phyloP scores from a whole-genome alignment of 2,888 invertebrate species.

The Drosophila emarginata region DNA sequence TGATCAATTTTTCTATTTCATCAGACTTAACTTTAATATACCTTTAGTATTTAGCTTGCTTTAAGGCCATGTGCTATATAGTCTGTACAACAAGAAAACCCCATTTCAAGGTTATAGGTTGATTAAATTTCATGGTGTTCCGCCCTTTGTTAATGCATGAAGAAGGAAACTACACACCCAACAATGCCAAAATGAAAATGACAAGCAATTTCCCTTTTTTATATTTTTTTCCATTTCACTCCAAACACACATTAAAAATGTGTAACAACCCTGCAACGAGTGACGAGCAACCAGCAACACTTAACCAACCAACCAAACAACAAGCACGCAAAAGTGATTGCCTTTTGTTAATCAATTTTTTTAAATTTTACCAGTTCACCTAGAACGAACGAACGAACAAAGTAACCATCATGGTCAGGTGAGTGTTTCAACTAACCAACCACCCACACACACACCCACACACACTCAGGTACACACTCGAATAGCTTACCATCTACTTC shows the following conservation, averaged over 20 bases:
- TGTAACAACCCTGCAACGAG: constrained; percentile 1
- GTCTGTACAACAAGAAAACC: not conserved
- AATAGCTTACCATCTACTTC: constrained; percentile 1
- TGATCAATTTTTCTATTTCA: no score
- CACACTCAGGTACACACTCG: constrained; percentile 2
- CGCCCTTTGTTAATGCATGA: constrained; percentile 25
- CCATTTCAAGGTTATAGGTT: not conserved
- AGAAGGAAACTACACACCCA: constrained; percentile 28
- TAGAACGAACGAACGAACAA: not conserved
- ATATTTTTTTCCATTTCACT: not conserved
- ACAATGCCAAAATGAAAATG: constrained; percentile 18
- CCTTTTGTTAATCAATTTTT: constrained; percentile 47
- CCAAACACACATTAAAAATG: constrained; percentile 9
- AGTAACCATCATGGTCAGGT: constrained; percentile 2
- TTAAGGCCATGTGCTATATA: not conserved
- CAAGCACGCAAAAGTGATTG: constrained; percentile 38
- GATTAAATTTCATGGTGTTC: constrained; percentile 6
- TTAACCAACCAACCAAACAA: constrained; percentile 13
- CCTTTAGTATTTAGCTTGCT: no score
- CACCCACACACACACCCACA: not conserved
- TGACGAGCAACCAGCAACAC: not conserved
- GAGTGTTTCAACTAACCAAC: not conserved
- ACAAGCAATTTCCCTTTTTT: not conserved
- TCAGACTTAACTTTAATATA: no score
- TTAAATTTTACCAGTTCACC: constrained; percentile 33